Evolutionary conservation across 2,888 invertebrate species (phyloP), one percentile per base, ranked within the genome.

Genomic region (Megalurothrips usitatus): DNA sequence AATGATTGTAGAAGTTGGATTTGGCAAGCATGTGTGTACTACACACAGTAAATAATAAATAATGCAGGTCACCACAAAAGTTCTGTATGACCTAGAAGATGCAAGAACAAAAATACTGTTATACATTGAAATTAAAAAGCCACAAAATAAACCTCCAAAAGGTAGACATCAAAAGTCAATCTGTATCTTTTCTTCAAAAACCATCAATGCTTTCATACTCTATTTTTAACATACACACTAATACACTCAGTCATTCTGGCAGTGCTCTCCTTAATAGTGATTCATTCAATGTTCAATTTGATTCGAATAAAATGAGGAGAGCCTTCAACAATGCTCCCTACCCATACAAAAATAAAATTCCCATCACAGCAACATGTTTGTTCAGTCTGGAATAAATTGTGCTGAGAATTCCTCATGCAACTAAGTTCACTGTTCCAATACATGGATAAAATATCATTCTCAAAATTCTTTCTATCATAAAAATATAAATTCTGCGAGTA

Each of bases 361-460:
- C 6, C 68, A 68, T 75, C 68, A 75, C 68, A 75, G 68, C 68
- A 75, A 75, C n/a, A 23, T 26, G 26, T 75, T 26, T 26, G 68
- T 75, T 75, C 68, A 75, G 68, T 75, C 68, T 26, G 68, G 26
- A 23, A 75, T 23, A 75, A 23, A 75, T 11, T 75, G 68, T 75
- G 68, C 68, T 75, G 26, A 75, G 26, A 75, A 4, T n/a, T 17
- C 17, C n/a, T 49, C 12, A 17, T 48, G n/a, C 17, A 58, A 58
- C n/a, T 58, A 8, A 58, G 19, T 58, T 12, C 58, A 6, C 6
- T 58, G 58, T 58, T 14, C 34, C 34, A 58, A 6, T 58, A 19
- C 17, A 58, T 2, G 17, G 10, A 58, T 0, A 4, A 58, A 58
- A 12, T 19, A 58, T 58, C 4, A 4, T n/a, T 58, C 11, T 58